These are phyloP conservation scores for Oostethus manadensis DNA, from an alignment of 2,113 vertebrate species.

Conservation along the genomic window DNA sequence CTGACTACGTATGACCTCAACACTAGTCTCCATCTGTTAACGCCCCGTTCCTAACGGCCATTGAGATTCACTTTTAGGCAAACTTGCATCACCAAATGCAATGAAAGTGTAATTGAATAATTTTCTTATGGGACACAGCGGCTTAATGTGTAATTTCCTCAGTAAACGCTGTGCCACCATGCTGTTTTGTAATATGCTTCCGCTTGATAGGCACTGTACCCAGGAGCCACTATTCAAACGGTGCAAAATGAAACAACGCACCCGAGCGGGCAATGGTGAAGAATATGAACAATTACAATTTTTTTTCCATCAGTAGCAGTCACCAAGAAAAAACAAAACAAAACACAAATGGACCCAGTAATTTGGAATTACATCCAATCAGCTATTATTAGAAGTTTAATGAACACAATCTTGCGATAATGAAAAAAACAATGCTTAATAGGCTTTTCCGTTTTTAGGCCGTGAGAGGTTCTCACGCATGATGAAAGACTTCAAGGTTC, in stretches of 20 bases:
- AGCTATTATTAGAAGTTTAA: conserved; percentile 43
- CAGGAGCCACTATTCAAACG: conserved; percentile 49
- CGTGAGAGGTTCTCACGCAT: conserved; percentile 14
- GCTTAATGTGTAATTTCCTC: conserved; percentile 64
- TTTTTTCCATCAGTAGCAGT: background rate
- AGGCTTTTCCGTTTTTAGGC: background rate
- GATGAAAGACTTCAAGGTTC: conserved; percentile 43
- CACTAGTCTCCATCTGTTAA: conserved; percentile 22
- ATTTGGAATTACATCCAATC: conserved; percentile 29
- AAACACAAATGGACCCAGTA: conserved; percentile 46
- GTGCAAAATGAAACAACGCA: conserved; percentile 39
- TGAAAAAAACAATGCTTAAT: conserved; percentile 8
- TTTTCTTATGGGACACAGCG: conserved; percentile 58
- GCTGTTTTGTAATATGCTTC: conserved; percentile 62
- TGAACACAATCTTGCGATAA: conserved; percentile 10
- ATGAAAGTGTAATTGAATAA: conserved; percentile 67
- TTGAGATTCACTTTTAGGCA: conserved; percentile 38
- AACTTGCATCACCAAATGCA: conserved; percentile 50
- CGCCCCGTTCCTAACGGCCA: conserved; percentile 26
- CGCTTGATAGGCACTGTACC: conserved; percentile 37
- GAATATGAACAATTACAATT: conserved; percentile 35
- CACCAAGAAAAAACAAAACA: conserved; percentile 27
- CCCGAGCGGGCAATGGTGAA: conserved; percentile 30
- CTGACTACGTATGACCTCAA: no score
- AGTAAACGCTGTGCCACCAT: conserved; percentile 52